Base-by-base conservation (phyloP, 2,113 vertebrate species). In the Lucifuga dentata region DNA sequence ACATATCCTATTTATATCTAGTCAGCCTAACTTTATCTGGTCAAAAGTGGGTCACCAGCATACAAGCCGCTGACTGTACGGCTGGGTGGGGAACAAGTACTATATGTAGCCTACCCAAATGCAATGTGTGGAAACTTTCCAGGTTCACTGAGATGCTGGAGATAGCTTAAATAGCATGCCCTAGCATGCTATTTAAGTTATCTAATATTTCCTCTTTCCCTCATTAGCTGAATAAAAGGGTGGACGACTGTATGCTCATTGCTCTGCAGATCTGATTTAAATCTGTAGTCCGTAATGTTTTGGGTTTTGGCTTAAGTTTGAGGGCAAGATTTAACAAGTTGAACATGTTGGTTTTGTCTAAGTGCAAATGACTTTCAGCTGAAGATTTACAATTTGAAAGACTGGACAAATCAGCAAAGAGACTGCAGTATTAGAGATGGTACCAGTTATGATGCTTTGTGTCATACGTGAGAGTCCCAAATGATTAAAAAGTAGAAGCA, bases 21-120 rank as follows among this genome's bases (percentile, higher is more conserved):
- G 63, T 13, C 12, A 13, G 62, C 69, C 79, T 81, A 85, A 81
- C 48, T 86, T 86, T 78, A 88, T 73, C 73, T 2, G 15, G 1
- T 24, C 15, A 2, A 77, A 80, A 60, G 61, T 81, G 68, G 83
- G 85, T 82, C 81, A 80, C 46, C 43, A 15, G 62, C 53, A 24
- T 56, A 38, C 48, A 32, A 45, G 53, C 36, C 53, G 46, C 60
- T 75, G 71, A 51, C 59, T 56, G 39, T 13, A 55, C 29, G 26
- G 12, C 19, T 51, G 46, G 40, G 1, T 8, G 17, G 5, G 17
- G 36, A 19, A 41, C 5, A 20, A 24, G 39, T 41, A 13, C 5
- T 59, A 40, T 12, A 39, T 72, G 57, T 11, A 33, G 17, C 39
- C 33, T 32, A 32, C 17, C 40, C 33, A 38, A 24, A 48, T 5